These are phyloP conservation scores for Macropis europaea DNA, from an alignment of 2,888 invertebrate genomes.

Conservation along the genomic window DNA sequence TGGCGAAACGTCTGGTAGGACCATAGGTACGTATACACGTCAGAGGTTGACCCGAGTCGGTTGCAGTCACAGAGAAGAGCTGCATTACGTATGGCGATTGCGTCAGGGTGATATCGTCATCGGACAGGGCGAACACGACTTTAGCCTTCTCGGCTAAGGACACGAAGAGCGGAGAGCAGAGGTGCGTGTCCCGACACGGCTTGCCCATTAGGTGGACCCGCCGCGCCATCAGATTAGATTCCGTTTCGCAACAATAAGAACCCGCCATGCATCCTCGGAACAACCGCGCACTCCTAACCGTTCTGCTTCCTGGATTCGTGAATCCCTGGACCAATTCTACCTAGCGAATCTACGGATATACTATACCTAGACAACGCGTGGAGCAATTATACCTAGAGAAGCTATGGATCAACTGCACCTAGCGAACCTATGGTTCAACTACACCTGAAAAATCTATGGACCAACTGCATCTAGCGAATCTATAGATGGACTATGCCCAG, in stretches of 20 bases:
- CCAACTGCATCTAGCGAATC: too few species aligned
- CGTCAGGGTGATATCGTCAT: conserved; percentile 67
- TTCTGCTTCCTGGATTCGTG: conserved; percentile 70
- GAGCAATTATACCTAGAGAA: too few species aligned
- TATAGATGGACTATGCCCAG: too few species aligned
- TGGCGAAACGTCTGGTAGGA: too few species aligned
- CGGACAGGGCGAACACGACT: conserved; percentile 72
- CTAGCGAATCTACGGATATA: too few species aligned
- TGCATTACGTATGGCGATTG: conserved; percentile 64
- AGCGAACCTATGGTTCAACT: too few species aligned
- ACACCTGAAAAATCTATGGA: too few species aligned
- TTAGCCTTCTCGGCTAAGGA: conserved; percentile 68
- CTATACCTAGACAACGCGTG: too few species aligned
- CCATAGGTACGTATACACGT: too few species aligned
- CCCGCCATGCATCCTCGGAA: conserved; percentile 53
- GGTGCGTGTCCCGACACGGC: conserved; percentile 79
- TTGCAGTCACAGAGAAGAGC: conserved; percentile 25
- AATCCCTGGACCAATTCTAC: conserved; percentile 37
- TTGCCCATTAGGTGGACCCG: conserved; percentile 79
- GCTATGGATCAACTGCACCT: too few species aligned
- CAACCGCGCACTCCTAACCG: conserved; percentile 36
- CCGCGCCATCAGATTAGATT: conserved; percentile 79
- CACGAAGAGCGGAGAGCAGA: conserved; percentile 66
- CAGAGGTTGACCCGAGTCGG: conserved; percentile 17
- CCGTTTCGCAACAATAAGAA: conserved; percentile 66